Conservation (phyloP, 2,888 invertebrate species). For the Melangyna quadrimaculata region DNA sequence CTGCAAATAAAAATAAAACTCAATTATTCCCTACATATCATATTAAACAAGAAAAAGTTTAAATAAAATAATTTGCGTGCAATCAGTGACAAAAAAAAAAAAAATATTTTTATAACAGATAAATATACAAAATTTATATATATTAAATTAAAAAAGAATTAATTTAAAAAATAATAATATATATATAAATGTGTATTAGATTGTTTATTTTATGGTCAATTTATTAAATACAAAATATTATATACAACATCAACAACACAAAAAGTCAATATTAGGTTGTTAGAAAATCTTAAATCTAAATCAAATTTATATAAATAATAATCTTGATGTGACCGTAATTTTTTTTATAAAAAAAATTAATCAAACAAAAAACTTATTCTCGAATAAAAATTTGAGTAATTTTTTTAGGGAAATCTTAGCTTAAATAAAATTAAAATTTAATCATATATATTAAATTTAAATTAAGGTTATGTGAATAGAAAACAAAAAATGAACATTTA, state of each 20-base stretch:
- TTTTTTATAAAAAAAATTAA: background rate
- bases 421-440: constrained; percentile 22
- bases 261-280: constrained; percentile 55
- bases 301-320: background rate
- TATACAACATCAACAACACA: constrained; percentile 46
- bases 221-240: constrained; percentile 31
- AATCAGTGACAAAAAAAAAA: constrained; percentile 40
- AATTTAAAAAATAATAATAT: constrained; percentile 2
- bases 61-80: constrained; percentile 51
- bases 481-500: constrained; percentile 45
- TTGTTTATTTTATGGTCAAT: constrained; percentile 66
- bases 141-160: constrained; percentile 1
- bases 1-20: constrained; percentile 11
- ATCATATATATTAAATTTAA: constrained; percentile 44
- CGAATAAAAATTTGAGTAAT: constrained; percentile 27
- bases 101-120: constrained; percentile 63
- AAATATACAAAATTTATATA: constrained; percentile 55
- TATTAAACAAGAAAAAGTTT: constrained; percentile 48
- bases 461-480: constrained; percentile 61
- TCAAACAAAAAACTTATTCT: background rate
- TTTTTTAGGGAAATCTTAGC: constrained; percentile 46
- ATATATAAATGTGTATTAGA: constrained; percentile 46
- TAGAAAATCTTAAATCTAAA: constrained; percentile 28
- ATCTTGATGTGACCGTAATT: constrained; percentile 40
- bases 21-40: constrained; percentile 72